Percentiles rank a stretch among this genome's conserved stretches.
Conservation (phyloP, 2,113 vertebrate species). For the Cavia porcellus region DNA sequence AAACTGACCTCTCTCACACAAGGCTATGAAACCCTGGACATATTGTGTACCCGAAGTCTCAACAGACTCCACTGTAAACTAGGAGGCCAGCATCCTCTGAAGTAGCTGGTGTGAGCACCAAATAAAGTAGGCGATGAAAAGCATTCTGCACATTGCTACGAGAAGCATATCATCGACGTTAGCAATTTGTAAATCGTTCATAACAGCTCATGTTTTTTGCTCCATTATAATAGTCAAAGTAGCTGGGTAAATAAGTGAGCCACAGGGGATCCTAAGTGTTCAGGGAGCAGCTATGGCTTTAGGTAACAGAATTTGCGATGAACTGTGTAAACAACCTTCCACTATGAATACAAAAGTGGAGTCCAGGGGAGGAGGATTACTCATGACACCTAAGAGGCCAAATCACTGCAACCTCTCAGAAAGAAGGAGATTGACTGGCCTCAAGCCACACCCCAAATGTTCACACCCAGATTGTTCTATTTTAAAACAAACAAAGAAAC, state of each 20-base stretch:
- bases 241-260: background rate
- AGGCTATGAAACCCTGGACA: background rate
- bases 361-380: background rate
- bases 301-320: background rate
- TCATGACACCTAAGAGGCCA: background rate
- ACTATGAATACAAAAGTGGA: background rate
- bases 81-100: background rate
- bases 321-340: background rate
- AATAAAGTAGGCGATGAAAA: background rate
- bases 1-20: background rate
- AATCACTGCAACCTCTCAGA: background rate
- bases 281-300: background rate
- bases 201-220: background rate
- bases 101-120: background rate
- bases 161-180: background rate
- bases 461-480: background rate
- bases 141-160: background rate
- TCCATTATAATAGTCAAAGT: background rate
- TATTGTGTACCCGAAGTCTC: rapidly evolving
- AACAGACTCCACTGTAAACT: background rate
- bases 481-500: too few relatives aligned
- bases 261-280: background rate
- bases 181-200: background rate
- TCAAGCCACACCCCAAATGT: background rate
- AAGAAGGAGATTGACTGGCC: background rate